phyloP scores from a whole-genome alignment of 2,797 vertebrate genomes.

The Aldrovandia affinis region DNA sequence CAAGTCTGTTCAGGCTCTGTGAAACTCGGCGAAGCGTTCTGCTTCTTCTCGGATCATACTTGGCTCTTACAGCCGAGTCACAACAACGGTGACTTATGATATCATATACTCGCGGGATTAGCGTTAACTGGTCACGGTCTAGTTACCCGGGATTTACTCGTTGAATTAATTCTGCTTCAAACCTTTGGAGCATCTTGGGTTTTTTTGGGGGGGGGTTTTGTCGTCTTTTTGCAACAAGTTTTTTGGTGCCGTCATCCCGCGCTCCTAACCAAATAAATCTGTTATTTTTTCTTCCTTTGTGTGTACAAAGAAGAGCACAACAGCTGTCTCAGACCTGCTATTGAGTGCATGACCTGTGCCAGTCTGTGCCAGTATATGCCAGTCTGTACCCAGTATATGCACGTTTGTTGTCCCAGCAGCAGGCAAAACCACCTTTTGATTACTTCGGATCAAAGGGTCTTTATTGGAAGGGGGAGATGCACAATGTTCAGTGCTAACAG shows the following conservation, averaged over 20 bases:
- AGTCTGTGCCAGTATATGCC: no score
- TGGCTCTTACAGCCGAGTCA: not conserved
- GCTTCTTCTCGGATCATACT: not conserved
- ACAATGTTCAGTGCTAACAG: no score
- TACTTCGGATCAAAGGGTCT: no score
- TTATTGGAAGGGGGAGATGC: no score
- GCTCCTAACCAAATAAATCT: no score
- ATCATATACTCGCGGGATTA: not conserved
- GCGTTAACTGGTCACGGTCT: not conserved
- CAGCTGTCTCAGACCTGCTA: not conserved
- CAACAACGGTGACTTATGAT: not conserved
- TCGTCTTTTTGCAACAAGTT: not conserved
- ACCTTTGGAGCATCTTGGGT: not conserved
- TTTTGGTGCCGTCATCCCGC: not conserved
- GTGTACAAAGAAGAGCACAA: not conserved
- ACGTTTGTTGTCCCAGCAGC: no score
- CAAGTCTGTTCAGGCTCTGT: not conserved
- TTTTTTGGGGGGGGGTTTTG: not conserved
- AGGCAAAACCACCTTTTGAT: no score
- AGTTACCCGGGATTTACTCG: not conserved
- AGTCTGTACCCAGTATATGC: no score
- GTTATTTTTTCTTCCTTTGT: not conserved
- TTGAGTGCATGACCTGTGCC: not conserved
- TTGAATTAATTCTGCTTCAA: not conserved
- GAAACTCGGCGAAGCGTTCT: not conserved